Base-by-base conservation (phyloP, 1,140 invertebrate genomes). In the Trichonephila clavipes region DNA sequence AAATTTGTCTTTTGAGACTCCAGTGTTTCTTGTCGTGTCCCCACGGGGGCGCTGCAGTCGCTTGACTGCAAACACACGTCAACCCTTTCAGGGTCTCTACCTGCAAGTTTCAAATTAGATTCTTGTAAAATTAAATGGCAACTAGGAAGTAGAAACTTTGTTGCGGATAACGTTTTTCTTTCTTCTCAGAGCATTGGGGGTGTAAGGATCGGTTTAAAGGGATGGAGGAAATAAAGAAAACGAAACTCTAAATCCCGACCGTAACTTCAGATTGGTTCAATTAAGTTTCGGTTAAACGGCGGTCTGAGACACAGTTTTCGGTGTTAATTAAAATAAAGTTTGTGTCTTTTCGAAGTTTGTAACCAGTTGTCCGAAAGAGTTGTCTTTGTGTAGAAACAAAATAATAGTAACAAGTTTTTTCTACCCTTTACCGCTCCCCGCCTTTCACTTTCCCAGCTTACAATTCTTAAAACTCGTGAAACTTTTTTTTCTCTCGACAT, bases 61-160 rank as follows among this genome's bases (percentile, higher is more conserved):
- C 28, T 72, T 5, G 69, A 28, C 69, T 16, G 69, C 5, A 72
- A 72, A 72, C 69, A 34, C 28, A 72, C 24, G 28, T 72, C 69
- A 72, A 72, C 69, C 14, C 69, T 72, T 72, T 72, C 69, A 28
- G 28, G 24, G 69, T 72, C 24, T 72, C 24, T 72, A 72, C 69
- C 69, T 72, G 69, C 7, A 21, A 34, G 69, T 72, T 64, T 72
- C 69, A 72, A 72, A 72, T 72, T 72, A 72, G 69, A 72, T 72
- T 72, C 69, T 72, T 72, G 69, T 72, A 72, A 72, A 72, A 72
- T 72, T 72, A 72, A 72, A 72, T 72, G 12, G 69, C 69, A 72
- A 28, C 69, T 28, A 28, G 24, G 16, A 64, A 34, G 28, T n/a
- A 18, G 14, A 24, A 72, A 72, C 69, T 72, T 72, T 72, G 24